phyloP scores from a whole-genome alignment of 2,888 invertebrate species.

The Melikaiella ostensackeni region DNA sequence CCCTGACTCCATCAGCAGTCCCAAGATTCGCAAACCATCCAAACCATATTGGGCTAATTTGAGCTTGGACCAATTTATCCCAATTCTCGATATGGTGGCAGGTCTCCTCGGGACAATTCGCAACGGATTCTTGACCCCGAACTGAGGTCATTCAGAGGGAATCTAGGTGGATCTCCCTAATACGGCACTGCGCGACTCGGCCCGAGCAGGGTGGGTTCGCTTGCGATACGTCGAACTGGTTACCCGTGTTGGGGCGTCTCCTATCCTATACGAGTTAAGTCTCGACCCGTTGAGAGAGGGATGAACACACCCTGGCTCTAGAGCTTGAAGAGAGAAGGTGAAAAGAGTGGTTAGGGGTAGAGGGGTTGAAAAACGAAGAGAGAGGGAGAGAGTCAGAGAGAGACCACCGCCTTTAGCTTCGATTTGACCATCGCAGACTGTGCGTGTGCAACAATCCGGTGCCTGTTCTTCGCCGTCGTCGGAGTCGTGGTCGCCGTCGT shows the following conservation, averaged over 20 bases:
- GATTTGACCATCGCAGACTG: slow-evolving; percentile 41
- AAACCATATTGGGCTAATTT: not conserved
- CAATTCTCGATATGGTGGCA: not conserved
- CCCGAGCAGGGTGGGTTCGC: slow-evolving; percentile 69
- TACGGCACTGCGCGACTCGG: slow-evolving; percentile 72
- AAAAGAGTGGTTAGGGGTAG: slow-evolving; percentile 4
- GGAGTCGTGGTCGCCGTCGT: slow-evolving; percentile 42
- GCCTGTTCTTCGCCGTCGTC: slow-evolving; percentile 40
- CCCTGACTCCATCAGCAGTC: not conserved
- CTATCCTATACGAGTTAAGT: slow-evolving; percentile 68
- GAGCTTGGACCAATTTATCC: not conserved
- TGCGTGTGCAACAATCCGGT: slow-evolving; percentile 36
- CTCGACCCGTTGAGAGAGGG: slow-evolving; percentile 59
- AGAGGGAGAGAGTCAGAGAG: slow-evolving; percentile 45
- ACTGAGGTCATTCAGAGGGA: slow-evolving; percentile 16
- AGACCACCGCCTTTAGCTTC: slow-evolving; percentile 47
- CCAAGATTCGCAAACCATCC: not conserved
- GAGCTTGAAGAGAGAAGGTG: slow-evolving; percentile 17
- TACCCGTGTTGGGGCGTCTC: slow-evolving; percentile 75
- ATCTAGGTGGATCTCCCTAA: slow-evolving; percentile 46
- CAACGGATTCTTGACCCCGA: slow-evolving; percentile 11
- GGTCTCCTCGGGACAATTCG: not conserved
- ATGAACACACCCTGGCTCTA: slow-evolving; percentile 48
- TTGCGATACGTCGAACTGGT: slow-evolving; percentile 73
- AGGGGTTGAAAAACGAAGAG: not conserved